Conservation (phyloP, 2,888 invertebrate genomes). For the Agrypnus murinus region DNA sequence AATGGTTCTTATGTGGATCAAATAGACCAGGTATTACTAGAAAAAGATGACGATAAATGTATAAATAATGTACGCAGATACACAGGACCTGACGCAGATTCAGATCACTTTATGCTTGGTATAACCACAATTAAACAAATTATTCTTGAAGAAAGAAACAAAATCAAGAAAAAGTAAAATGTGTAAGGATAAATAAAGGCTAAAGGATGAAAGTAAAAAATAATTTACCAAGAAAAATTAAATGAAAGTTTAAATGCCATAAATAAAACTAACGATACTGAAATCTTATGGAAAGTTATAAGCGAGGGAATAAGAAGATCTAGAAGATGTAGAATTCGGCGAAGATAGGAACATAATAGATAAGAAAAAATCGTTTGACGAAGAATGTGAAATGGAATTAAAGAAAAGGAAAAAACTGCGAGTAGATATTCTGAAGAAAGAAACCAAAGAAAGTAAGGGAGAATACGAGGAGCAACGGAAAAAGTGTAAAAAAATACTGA, state of each 20-base stretch:
- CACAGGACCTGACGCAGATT: background rate
- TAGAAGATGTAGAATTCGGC: no score
- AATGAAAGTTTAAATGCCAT: no score
- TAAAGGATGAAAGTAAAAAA: background rate
- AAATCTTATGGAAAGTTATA: no score
- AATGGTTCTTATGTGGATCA: background rate
- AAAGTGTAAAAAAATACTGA: background rate
- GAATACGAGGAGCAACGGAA: background rate
- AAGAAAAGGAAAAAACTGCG: no score
- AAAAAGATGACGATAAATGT: background rate
- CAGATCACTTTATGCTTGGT: constrained; percentile 5
- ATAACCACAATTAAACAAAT: background rate
- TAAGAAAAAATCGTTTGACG: background rate
- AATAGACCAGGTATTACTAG: background rate
- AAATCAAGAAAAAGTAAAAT: background rate
- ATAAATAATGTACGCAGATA: background rate
- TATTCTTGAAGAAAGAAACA: background rate
- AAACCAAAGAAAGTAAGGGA: background rate
- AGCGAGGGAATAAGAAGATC: no score
- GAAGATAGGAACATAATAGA: background rate
- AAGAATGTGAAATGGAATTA: no score
- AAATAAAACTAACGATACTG: no score
- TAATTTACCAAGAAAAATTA: no score
- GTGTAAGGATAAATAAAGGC: background rate
- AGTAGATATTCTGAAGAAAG: no score